These are phyloP conservation scores for Cepaea nemoralis DNA, from an alignment of 1,140 invertebrate genomes.

Conservation along the genomic window DNA sequence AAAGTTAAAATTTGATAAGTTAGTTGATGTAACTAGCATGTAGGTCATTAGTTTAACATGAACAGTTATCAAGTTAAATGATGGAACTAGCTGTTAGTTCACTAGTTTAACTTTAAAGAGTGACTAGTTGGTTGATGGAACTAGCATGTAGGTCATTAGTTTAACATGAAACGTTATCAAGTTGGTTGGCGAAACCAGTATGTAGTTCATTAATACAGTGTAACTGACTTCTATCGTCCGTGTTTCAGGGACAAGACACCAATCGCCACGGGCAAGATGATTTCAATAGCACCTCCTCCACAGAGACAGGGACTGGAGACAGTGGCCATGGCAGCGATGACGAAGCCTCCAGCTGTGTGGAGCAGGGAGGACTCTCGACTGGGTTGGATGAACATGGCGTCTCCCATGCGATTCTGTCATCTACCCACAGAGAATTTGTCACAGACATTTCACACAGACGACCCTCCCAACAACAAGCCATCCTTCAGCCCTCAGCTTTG, in stretches of 20 bases:
- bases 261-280: conserved; percentile 38
- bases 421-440: neutral
- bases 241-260: conserved; percentile 9
- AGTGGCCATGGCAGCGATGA: conserved; percentile 52
- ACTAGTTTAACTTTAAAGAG: too few species aligned
- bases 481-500: neutral
- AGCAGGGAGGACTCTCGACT: conserved; percentile 32
- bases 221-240: neutral
- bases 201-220: too few species aligned
- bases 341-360: conserved; percentile 41
- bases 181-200: too few species aligned
- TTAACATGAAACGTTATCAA: too few species aligned
- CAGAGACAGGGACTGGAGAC: conserved; percentile 45
- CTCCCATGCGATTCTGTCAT: neutral
- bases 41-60: too few species aligned
- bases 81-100: too few species aligned
- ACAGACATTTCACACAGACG: neutral
- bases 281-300: conserved; percentile 48
- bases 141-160: too few species aligned
- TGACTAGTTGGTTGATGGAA: too few species aligned
- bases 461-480: neutral
- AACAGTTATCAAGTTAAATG: too few species aligned
- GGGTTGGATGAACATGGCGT: neutral
- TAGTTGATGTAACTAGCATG: too few species aligned
- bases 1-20: too few species aligned